Percentiles rank a stretch among this genome's conserved stretches.
phyloP scores from a whole-genome alignment of 2,113 vertebrate species.

The Tenrec ecaudatus region DNA sequence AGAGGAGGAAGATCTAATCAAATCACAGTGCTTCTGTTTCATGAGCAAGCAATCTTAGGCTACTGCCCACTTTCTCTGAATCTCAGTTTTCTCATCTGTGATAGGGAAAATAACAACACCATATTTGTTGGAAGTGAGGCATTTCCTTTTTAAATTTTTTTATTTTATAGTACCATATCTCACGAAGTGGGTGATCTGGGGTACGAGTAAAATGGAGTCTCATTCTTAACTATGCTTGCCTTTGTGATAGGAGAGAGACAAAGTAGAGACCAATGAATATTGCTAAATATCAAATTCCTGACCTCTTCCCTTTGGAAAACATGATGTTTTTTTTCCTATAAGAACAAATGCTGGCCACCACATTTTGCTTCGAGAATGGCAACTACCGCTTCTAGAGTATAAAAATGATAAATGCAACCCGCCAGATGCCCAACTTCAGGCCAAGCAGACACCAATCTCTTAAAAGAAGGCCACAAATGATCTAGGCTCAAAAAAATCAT shows the following conservation, averaged over 20 bases:
- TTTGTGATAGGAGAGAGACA: background rate
- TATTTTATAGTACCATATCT: slow-evolving; percentile 7
- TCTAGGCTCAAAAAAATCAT: background rate
- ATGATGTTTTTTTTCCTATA: slow-evolving; percentile 5
- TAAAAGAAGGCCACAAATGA: slow-evolving; percentile 10
- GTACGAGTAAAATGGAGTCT: background rate
- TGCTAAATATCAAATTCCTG: background rate
- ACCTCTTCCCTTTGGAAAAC: slow-evolving; percentile 8
- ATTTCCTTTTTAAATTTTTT: background rate
- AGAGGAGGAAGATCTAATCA: background rate
- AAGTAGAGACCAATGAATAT: slow-evolving; percentile 35
- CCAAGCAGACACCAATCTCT: background rate
- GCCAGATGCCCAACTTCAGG: background rate
- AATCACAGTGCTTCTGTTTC: slow-evolving; percentile 20
- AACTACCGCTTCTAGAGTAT: background rate
- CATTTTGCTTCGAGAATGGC: background rate
- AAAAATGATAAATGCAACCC: background rate
- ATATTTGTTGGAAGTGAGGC: background rate
- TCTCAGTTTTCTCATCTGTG: background rate
- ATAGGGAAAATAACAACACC: background rate
- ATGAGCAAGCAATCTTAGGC: background rate
- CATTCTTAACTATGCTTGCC: slow-evolving; percentile 8
- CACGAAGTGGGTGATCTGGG: background rate
- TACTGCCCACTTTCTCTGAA: background rate
- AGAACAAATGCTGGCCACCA: background rate